Conservation (phyloP, 2,888 invertebrate species). For the Pollenia angustigena region DNA sequence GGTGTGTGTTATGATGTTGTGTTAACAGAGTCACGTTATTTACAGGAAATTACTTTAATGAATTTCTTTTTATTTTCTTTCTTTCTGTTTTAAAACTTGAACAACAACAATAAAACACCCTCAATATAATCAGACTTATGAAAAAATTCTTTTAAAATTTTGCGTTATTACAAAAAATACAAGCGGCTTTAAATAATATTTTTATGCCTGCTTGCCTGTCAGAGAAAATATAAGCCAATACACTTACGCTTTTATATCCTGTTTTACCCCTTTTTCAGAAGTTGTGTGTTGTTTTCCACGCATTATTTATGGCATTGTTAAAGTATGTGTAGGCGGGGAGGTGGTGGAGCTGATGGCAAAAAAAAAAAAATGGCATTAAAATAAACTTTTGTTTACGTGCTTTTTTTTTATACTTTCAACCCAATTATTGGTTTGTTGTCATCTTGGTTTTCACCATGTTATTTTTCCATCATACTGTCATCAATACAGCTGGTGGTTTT, state of each 20-base stretch:
- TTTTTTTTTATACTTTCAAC: constrained; percentile 35
- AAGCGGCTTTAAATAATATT: constrained; percentile 38
- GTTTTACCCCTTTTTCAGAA: constrained; percentile 38
- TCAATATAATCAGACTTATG: constrained; percentile 29
- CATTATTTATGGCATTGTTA: constrained; percentile 53
- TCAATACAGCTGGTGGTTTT: constrained; percentile 56
- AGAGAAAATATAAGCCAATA: constrained; percentile 16
- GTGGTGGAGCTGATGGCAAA: neutral
- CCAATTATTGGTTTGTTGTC: constrained; percentile 65
- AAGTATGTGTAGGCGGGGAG: neutral
- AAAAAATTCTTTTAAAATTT: constrained; percentile 31
- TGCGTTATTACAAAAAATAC: constrained; percentile 1
- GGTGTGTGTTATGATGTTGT: constrained; percentile 40
- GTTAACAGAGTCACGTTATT: constrained; percentile 75
- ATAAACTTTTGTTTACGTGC: constrained; percentile 32
- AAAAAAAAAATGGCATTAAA: neutral
- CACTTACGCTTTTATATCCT: constrained; percentile 22
- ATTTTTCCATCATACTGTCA: constrained; percentile 25
- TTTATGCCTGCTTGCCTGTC: neutral
- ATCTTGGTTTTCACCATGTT: constrained; percentile 56
- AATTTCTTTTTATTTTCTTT: constrained; percentile 73
- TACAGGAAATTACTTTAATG: constrained; percentile 78
- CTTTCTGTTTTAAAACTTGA: constrained; percentile 46
- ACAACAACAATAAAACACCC: constrained; percentile 62
- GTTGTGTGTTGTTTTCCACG: constrained; percentile 18